These are phyloP conservation scores for Pseudorhiza aurosa DNA, from an alignment of 30 jellyfish, hydroid and myxozoan species.

Conservation along the genomic window DNA sequence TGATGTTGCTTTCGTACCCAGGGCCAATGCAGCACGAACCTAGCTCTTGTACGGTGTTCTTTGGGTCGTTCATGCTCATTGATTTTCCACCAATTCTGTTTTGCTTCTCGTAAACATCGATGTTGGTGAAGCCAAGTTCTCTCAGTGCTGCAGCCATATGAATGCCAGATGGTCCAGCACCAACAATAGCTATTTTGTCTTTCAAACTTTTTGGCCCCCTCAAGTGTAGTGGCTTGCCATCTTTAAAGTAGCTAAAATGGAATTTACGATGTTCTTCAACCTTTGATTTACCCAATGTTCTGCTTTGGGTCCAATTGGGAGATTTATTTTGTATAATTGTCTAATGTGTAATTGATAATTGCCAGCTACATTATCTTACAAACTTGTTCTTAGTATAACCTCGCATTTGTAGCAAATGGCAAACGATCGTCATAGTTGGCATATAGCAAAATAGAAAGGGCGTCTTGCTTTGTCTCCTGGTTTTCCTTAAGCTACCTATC, in stretches of 20 bases:
- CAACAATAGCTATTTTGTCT: constrained; percentile 86
- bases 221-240: constrained; percentile 5
- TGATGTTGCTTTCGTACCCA: constrained; percentile 75
- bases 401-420: no score
- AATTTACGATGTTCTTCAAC: background rate
- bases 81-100: constrained; percentile 90
- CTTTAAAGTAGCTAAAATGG: background rate
- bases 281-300: background rate
- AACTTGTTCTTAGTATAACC: no score
- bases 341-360: no score
- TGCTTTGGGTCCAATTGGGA: background rate
- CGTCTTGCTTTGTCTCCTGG: no score
- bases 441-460: no score
- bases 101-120: constrained; percentile 63
- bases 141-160: constrained; percentile 88
- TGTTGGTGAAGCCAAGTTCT: constrained; percentile 73
- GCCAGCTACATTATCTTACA: no score
- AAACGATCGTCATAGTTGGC: no score
- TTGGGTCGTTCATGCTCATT: constrained; percentile 18
- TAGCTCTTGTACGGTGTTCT: constrained; percentile 76
- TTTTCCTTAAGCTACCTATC: no score
- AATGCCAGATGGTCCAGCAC: constrained; percentile 93
- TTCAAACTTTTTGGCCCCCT: constrained; percentile 71
- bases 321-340: no score
- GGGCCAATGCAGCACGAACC: constrained; percentile 89